A percentile compares a stretch with the other conserved stretches of the same genome.
phyloP scores from a whole-genome alignment of 2,797 vertebrate species.

The Pseudomugil tenellus region DNA sequence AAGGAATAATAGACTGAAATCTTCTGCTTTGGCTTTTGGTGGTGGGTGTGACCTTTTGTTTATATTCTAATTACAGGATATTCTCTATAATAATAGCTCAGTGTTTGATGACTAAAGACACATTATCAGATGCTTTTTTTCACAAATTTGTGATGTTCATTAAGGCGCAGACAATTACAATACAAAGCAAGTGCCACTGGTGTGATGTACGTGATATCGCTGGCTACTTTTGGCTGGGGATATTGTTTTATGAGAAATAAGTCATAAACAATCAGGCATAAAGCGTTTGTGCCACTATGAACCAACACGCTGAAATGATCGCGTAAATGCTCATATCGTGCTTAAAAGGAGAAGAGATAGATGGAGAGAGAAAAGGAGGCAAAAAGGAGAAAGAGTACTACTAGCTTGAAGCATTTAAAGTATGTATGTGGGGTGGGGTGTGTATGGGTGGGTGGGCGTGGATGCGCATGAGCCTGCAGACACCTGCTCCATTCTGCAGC shows the following conservation, averaged over 20 bases:
- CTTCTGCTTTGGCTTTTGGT: conserved; percentile 11
- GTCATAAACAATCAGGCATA: neutral
- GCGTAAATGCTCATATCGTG: conserved; percentile 32
- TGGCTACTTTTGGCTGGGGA: conserved; percentile 59
- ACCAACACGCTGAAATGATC: neutral
- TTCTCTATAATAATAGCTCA: conserved; percentile 21
- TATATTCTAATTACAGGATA: conserved; percentile 34
- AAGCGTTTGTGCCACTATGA: neutral
- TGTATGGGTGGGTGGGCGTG: conserved; percentile 33
- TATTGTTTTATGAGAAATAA: neutral
- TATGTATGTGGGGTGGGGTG: conserved; percentile 33
- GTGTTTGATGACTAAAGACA: conserved; percentile 47
- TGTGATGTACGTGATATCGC: conserved; percentile 55
- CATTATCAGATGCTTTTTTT: conserved; percentile 34
- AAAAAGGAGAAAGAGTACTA: conserved; percentile 47
- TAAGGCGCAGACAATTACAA: conserved; percentile 15
- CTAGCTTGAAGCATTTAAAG: conserved; percentile 52
- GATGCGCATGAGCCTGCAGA: conserved; percentile 65
- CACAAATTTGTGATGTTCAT: conserved; percentile 12
- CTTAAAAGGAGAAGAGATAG: conserved; percentile 23
- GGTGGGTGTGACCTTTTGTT: conserved; percentile 36
- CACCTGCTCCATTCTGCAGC: conserved; percentile 84
- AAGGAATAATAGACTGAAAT: conserved; percentile 33
- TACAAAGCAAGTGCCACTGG: conserved; percentile 3
- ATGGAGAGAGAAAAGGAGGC: conserved; percentile 31